Evolutionary conservation across 2,888 invertebrate species (phyloP).

Genomic region (Eupithecia abbreviata): DNA sequence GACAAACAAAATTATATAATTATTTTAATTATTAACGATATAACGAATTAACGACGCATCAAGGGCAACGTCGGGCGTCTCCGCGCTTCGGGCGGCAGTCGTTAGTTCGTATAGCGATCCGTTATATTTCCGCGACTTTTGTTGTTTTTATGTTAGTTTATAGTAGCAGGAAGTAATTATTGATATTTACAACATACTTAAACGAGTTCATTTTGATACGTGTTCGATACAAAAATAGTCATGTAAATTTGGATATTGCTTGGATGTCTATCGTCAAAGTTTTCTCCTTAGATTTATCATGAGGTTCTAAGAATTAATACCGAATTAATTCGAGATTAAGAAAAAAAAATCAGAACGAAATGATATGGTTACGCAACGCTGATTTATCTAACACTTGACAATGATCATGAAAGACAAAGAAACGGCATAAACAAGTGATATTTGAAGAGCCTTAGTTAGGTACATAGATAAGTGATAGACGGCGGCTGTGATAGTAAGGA

Average conservation of each 20-base stretch:
- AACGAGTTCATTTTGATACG: not conserved
- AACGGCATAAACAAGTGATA: not conserved
- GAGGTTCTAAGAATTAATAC: not conserved
- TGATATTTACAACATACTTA: not conserved
- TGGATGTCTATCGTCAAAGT: not conserved
- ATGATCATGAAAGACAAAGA: conserved; percentile 18
- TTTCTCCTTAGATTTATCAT: not conserved
- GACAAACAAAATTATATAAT: not conserved
- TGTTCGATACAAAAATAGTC: not conserved
- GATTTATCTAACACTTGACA: conserved; percentile 19
- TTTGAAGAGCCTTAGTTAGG: not conserved
- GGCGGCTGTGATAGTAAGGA: not conserved
- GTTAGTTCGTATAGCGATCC: conserved; percentile 28
- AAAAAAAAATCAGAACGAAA: not conserved
- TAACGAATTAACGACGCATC: conserved; percentile 3
- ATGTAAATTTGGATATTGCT: not conserved
- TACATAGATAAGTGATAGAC: not conserved
- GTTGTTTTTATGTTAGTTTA: not conserved
- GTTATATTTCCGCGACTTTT: conserved; percentile 26
- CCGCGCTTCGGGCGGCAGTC: conserved; percentile 3
- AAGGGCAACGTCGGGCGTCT: conserved; percentile 16
- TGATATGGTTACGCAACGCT: not conserved
- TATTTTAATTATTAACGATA: not conserved
- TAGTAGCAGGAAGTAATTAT: not conserved
- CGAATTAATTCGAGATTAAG: too few relatives aligned